phyloP scores from a whole-genome alignment of 2,888 invertebrate genomes.

The Limenitis camilla region DNA sequence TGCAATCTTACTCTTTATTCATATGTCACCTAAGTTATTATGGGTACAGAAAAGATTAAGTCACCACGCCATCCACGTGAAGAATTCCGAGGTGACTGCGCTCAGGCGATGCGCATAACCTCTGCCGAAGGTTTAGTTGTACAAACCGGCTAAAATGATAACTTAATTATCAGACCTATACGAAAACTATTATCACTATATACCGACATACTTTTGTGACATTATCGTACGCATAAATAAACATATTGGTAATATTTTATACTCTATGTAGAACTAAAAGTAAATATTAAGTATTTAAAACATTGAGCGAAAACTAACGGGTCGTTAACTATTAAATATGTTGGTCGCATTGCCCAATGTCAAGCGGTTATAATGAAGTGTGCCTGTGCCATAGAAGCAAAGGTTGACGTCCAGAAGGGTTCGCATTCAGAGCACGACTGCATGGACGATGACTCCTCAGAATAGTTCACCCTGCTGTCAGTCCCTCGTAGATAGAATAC shows the following conservation, averaged over 20 bases:
- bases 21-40: too few species aligned
- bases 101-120: too few species aligned
- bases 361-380: constrained; percentile 38
- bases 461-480: constrained; percentile 56
- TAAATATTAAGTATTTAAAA: background rate
- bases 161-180: too few species aligned
- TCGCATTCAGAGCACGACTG: constrained; percentile 59
- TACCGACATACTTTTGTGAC: too few species aligned
- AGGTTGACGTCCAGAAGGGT: constrained; percentile 14
- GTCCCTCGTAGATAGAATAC: constrained; percentile 57
- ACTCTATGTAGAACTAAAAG: background rate
- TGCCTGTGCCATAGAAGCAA: background rate
- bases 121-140: too few species aligned
- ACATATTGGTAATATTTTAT: too few species aligned
- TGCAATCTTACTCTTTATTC: too few species aligned
- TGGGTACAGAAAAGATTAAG: constrained; percentile 41
- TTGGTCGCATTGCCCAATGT: constrained; percentile 57
- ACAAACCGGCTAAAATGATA: too few species aligned
- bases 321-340: constrained; percentile 52
- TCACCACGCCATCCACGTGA: too few species aligned
- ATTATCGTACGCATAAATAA: too few species aligned
- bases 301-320: constrained; percentile 44
- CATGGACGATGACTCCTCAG: constrained; percentile 67
- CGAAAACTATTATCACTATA: too few species aligned
- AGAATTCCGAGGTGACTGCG: too few species aligned